Evolutionary conservation across 2,888 invertebrate genomes (phyloP).

Genomic region (Desoria tigrina): DNA sequence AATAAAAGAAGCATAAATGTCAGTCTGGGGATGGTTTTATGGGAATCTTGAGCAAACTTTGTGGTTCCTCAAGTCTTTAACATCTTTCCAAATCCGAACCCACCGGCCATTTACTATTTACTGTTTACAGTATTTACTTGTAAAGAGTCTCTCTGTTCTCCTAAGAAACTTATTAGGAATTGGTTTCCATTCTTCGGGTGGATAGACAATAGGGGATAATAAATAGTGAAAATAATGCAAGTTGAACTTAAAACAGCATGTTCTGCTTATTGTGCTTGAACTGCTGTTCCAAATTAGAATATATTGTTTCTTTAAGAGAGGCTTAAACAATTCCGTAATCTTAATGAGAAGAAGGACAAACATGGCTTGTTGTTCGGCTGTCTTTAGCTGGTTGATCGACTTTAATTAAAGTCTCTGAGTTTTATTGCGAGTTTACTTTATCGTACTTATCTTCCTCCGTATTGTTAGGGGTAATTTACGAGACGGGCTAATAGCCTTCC

Average conservation of each 20-base stretch:
- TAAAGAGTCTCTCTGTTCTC: too few species aligned
- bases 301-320: not conserved
- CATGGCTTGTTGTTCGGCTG: not conserved
- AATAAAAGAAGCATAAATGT: slow-evolving; percentile 43
- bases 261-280: too few species aligned
- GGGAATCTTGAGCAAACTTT: slow-evolving; percentile 17
- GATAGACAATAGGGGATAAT: too few species aligned
- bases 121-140: too few species aligned
- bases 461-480: slow-evolving; percentile 2
- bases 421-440: not conserved
- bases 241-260: too few species aligned
- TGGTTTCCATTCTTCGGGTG: too few species aligned
- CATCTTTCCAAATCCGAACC: slow-evolving; percentile 13
- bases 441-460: not conserved
- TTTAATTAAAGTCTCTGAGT: slow-evolving; percentile 13
- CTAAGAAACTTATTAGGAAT: too few species aligned
- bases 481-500: not conserved
- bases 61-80: slow-evolving; percentile 23
- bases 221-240: too few species aligned
- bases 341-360: slow-evolving; percentile 16
- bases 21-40: slow-evolving; percentile 32
- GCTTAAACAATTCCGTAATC: not conserved
- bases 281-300: too few species aligned
- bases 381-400: slow-evolving; percentile 10
- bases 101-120: slow-evolving; percentile 3